Evolutionary conservation across 2,113 vertebrate species (phyloP).

Genomic region (Mola mola): DNA sequence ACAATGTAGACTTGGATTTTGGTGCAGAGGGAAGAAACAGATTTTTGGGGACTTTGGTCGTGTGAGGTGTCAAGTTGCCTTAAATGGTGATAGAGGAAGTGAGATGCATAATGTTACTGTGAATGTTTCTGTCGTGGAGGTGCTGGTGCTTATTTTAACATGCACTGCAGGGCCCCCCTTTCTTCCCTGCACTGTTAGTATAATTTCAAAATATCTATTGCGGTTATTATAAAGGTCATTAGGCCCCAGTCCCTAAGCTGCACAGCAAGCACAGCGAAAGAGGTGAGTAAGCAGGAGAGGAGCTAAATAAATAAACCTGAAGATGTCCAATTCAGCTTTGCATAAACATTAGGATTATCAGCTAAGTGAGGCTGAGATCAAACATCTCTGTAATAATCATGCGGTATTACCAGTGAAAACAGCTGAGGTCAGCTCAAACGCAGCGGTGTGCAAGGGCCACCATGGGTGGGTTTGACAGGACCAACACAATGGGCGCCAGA

Average conservation of each 20-base stretch:
- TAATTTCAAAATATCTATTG: neutral
- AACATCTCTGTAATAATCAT: neutral
- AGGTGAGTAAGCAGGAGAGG: neutral
- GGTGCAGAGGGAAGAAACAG: slow-evolving; percentile 21
- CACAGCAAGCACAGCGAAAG: neutral
- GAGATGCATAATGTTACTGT: slow-evolving; percentile 43
- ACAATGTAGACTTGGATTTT: neutral
- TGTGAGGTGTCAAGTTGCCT: slow-evolving; percentile 58
- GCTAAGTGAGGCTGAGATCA: neutral
- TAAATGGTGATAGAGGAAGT: slow-evolving; percentile 68
- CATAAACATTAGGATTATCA: slow-evolving; percentile 14
- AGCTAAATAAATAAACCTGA: neutral
- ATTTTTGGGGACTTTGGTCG: slow-evolving; percentile 25
- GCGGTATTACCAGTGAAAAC: neutral
- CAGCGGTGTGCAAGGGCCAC: neutral
- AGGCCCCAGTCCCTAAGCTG: neutral
- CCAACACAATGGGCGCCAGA: slow-evolving; percentile 11
- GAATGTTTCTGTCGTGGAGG: too few species aligned
- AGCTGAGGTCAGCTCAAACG: neutral
- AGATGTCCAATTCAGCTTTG: neutral
- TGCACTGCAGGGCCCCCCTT: neutral
- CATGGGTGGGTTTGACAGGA: slow-evolving; percentile 5
- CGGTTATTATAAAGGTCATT: slow-evolving; percentile 1
- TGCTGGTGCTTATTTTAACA: too few species aligned
- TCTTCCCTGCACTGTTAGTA: neutral